These are phyloP conservation scores for Amblyteles armatorius DNA, from an alignment of 2,888 invertebrate species.

Conservation along the genomic window DNA sequence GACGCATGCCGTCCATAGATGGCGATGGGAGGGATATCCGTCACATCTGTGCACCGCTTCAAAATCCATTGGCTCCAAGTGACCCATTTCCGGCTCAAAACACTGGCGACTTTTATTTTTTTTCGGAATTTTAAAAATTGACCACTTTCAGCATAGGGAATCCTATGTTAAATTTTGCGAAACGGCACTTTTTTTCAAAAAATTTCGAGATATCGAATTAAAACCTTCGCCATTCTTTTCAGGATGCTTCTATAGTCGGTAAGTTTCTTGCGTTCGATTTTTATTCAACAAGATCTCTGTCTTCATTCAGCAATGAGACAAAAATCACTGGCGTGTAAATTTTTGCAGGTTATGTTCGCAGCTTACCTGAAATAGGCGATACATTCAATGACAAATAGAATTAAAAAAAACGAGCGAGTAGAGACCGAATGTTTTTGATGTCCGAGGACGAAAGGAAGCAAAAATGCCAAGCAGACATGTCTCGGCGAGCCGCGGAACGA, in stretches of 20 bases:
- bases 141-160: too few relatives aligned
- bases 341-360: neutral
- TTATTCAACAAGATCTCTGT: neutral
- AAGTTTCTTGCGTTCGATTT: neutral
- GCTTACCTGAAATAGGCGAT: neutral
- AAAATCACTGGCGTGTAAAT: neutral
- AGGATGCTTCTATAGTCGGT: neutral
- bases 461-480: conserved; percentile 46
- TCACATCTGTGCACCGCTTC: too few relatives aligned
- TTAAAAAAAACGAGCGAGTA: neutral
- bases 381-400: neutral
- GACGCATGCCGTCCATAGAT: too few relatives aligned
- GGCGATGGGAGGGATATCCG: too few relatives aligned
- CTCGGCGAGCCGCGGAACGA: conserved; percentile 2
- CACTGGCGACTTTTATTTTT: too few relatives aligned
- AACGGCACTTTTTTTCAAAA: too few relatives aligned
- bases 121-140: too few relatives aligned
- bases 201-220: too few relatives aligned
- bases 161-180: too few relatives aligned
- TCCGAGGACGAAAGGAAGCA: neutral
- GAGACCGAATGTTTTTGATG: neutral
- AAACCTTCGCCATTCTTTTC: too few relatives aligned
- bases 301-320: neutral
- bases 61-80: too few relatives aligned
- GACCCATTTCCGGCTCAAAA: too few relatives aligned